phyloP scores from a whole-genome alignment of 1,140 invertebrate genomes.

The Drosophila carrolli region DNA sequence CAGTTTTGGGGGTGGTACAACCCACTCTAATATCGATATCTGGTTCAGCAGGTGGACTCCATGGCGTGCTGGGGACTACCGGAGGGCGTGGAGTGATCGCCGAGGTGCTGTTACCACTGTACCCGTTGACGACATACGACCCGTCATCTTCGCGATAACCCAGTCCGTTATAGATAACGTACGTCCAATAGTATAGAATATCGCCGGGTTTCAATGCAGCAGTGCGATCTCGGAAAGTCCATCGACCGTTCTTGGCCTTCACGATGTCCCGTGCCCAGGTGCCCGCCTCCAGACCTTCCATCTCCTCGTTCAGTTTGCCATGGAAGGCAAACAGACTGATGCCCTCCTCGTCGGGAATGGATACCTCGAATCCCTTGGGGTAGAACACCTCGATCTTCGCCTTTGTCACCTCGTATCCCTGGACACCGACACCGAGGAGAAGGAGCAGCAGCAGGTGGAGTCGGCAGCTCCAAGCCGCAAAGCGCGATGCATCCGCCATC shows the following conservation, averaged over 20 bases:
- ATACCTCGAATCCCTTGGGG: constrained; percentile 87
- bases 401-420: constrained; percentile 86
- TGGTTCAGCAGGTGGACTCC: constrained; percentile 7
- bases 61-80: constrained; percentile 8
- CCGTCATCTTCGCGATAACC: constrained; percentile 88
- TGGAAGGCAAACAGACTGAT: constrained; percentile 91
- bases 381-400: constrained; percentile 87
- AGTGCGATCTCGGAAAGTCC: constrained; percentile 88
- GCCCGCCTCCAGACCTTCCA: constrained; percentile 89
- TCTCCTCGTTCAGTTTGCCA: constrained; percentile 90
- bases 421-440: background rate
- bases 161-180: constrained; percentile 88
- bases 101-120: constrained; percentile 35
- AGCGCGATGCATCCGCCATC: constrained; percentile 39
- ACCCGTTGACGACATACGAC: constrained; percentile 85
- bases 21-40: constrained; percentile 47
- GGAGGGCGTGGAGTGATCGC: background rate
- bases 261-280: constrained; percentile 89
- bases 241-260: constrained; percentile 87
- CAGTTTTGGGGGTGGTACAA: constrained; percentile 38
- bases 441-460: constrained; percentile 10
- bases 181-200: constrained; percentile 90
- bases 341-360: constrained; percentile 88
- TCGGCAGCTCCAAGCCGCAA: constrained; percentile 5
- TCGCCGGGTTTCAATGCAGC: constrained; percentile 88